Evolutionary conservation across 2,797 vertebrate species (phyloP).

Genomic region (Coilia nasus): DNA sequence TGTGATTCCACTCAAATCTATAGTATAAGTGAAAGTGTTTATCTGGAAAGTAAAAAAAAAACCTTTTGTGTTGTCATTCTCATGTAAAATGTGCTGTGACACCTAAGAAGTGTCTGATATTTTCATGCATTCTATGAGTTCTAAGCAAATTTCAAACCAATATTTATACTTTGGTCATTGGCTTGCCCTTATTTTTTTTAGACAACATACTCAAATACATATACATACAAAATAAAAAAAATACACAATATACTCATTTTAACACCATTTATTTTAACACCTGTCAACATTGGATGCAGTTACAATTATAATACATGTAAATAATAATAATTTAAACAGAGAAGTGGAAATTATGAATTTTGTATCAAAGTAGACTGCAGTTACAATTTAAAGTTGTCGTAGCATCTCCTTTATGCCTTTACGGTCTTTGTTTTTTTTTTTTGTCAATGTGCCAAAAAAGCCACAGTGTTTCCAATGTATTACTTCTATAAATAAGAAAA

Average conservation of each 20-base stretch:
- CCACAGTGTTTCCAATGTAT: background rate
- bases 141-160: no score
- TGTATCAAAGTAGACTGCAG: background rate
- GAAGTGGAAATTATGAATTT: background rate
- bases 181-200: background rate
- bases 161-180: background rate
- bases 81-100: no score
- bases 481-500: background rate
- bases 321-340: background rate
- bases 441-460: background rate
- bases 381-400: background rate
- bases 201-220: background rate
- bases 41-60: background rate
- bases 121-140: no score
- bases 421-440: no score
- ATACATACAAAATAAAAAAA: no score
- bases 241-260: background rate
- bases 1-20: no score
- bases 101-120: no score
- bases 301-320: no score
- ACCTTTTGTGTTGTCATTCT: background rate
- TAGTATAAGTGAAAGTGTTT: no score
- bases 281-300: background rate
- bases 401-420: background rate
- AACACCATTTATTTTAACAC: constrained; percentile 11